Base-by-base conservation (phyloP, 2,113 vertebrate genomes). In the Petromus typicus region DNA sequence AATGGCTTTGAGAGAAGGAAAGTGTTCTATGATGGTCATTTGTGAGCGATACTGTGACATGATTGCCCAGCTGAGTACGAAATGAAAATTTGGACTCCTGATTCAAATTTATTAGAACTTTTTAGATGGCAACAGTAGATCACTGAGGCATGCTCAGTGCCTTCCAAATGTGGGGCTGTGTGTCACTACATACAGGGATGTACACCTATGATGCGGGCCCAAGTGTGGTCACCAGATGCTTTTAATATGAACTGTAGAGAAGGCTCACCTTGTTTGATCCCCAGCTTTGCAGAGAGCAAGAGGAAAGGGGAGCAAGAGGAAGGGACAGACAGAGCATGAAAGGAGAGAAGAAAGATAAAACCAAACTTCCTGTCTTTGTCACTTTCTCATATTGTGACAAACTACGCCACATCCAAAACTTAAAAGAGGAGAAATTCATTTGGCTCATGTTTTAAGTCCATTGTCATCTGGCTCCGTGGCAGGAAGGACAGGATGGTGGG, bases 91-190 rank as follows among this genome's bases (percentile, higher is more conserved):
- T 13, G 20, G 4, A n/a, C 8, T 16, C 20, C 1, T 16, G 11
- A 27, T 75, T 80, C n/a, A 86, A 20, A 86, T 12, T 56, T 32
- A 13, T 20, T 22, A 34, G 80, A 78, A 75, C 51, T 57, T 73
- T 73, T 54, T 23, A 16, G 56, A 61, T 0, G 5, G 25, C 27
- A 48, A 71, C 9, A 37, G 22, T 14, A 23, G 66, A 63, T 59
- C 32, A 17, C 20, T 51, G 27, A 78, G 40, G 37, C 17, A 5
- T 0, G 6, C 0, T 7, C 27, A 16, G n/a, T 16, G 3, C 34
- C 71, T 71, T 81, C 61, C 27, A 23, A 66, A 34, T 0, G 0
- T 2, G 79, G 32, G 56, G 0, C 16, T 45, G 17, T 3, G 5
- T 57, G 27, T 14, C 17, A 32, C 17, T 34, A 16, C 5, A 0